phyloP scores from a whole-genome alignment of 2,888 invertebrate genomes.

The Fabriciana adippe region DNA sequence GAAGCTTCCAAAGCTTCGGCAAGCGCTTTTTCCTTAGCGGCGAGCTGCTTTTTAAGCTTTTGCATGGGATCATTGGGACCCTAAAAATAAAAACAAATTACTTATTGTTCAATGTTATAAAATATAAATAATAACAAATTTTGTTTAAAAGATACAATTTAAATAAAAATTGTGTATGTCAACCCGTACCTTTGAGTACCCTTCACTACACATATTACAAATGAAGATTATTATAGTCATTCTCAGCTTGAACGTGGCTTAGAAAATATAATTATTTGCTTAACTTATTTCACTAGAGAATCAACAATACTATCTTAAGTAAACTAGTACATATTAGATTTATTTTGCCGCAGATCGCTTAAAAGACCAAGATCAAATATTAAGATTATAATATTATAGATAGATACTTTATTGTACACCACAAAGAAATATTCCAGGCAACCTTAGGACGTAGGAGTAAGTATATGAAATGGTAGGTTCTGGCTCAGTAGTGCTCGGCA shows the following conservation, averaged over 20 bases:
- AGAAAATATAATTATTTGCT: background rate
- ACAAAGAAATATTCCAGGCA: too few species aligned
- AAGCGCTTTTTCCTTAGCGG: constrained; percentile 91
- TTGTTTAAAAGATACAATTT: too few species aligned
- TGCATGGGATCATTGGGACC: constrained; percentile 92
- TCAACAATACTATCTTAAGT: constrained; percentile 6
- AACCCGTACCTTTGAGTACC: background rate
- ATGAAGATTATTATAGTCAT: background rate
- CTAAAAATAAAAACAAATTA: constrained; percentile 56
- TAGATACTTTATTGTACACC: too few species aligned
- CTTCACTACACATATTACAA: too few species aligned
- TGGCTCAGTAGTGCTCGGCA: too few species aligned
- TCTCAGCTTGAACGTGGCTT: background rate
- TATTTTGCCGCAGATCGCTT: too few species aligned
- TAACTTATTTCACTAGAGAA: background rate
- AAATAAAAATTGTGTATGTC: background rate
- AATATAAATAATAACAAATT: background rate
- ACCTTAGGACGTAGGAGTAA: too few species aligned
- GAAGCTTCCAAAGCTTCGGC: constrained; percentile 89
- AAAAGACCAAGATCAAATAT: too few species aligned
- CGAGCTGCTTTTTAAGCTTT: constrained; percentile 92
- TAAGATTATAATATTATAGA: too few species aligned
- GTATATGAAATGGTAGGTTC: too few species aligned
- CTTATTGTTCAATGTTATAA: background rate
- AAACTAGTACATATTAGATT: background rate